Evolutionary conservation across 2,113 vertebrate species (phyloP), one percentile per base, ranked within the genome.

Genomic region (Lampris megalopsis): DNA sequence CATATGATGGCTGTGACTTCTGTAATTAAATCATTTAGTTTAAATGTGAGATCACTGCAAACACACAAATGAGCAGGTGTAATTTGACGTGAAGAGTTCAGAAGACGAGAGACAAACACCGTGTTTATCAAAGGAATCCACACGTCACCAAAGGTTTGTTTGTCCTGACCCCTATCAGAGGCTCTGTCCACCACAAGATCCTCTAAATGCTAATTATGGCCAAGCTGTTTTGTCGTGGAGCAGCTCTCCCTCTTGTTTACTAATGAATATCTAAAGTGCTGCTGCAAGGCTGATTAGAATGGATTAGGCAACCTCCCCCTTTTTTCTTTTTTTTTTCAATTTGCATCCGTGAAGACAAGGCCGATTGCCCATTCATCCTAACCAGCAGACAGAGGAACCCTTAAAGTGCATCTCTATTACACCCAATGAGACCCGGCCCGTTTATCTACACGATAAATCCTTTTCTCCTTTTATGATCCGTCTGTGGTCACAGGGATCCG

Each of bases 261-360:
- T 94, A 93, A 94, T 93, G 85, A 92, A 91, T 72, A 84, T 72
- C 91, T 90, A 84, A 88, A 72, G 83, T 90, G 88, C 85, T 78
- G 88, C 87, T 78, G 87, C 75, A 73, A 84, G 79, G 83, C 91
- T 92, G 90, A 94, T 94, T 92, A 89, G 81, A 92, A 93, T 88
- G 89, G 90, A 93, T 94, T 89, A 86, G 82, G 81, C 87, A 70
- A 89, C 89, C 89, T 86, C 87, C 83, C 68, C 24, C 24, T 24
- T 24, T 24, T 24, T 24, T 24, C 24, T 24, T 24, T 24, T 24
- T 24, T 82, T 62, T 83, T 73, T 66, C 43, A 50, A 72, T 83
- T 81, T 73, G 70, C 75, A 80, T 86, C 72, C 81, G 67, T 8
- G 54, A 81, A 77, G 49, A 77, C 68, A 80, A 63, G 61, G 76